Base-by-base conservation (phyloP, 2,113 vertebrate species). In the Glareola pratincola region DNA sequence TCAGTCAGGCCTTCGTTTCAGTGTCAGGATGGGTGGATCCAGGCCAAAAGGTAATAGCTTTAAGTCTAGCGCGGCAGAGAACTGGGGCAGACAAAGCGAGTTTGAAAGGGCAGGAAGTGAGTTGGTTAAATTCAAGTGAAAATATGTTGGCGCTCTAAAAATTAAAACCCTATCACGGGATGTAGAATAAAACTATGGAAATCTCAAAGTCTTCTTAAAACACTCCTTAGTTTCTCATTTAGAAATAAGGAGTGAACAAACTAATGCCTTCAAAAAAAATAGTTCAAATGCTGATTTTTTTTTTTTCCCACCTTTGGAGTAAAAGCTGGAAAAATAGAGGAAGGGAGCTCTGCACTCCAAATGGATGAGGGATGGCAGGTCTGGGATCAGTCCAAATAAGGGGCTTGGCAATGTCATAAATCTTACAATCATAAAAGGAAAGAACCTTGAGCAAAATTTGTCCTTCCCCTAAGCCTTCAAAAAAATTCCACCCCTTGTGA, bases 401-500 rank as follows among this genome's bases (percentile, higher is more conserved):
- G 77, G 91, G 86, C 45, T 87, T 75, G 86, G 94, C 86, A 89
- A 75, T 41, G 68, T 79, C 82, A 81, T 97, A 94, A 96, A 97
- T 96, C 95, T 96, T 81, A 85, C 21, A 87, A 63, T 50, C 95
- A 94, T 78, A 95, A 95, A 96, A 93, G 1, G 20, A 91, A 92
- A 92, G 89, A 96, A 92, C 76, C 86, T 89, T 94, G 77, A 95
- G 79, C 48, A 94, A 79, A 94, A 87, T 90, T 91, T 3, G 3
- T 81, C 95, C 83, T 95, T 97, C 80, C 69, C 62, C 18, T 72
- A 95, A 96, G 76, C 84, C 89, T 94, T 95, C 81, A 81, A 94
- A 90, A 96, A 96, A 94, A 92, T 73, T 94, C 96, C 92, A 91
- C 24, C 80, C 69, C 80, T 91, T 85, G 56, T 94, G 95, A 91